Base-by-base conservation (phyloP, 1,140 invertebrate species). In the Drosophila sechellia region DNA sequence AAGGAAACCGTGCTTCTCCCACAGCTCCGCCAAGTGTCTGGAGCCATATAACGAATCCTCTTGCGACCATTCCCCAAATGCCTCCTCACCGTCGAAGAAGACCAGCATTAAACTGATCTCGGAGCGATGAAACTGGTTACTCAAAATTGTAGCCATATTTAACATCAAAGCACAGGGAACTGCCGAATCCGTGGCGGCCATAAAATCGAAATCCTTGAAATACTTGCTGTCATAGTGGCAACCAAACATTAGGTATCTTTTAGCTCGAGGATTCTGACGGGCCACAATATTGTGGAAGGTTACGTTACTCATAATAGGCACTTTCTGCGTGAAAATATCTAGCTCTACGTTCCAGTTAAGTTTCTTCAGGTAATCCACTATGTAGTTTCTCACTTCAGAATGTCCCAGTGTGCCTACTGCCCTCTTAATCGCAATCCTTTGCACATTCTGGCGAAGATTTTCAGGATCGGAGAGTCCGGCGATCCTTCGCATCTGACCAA, bases 41-140 rank as follows among this genome's bases (percentile, higher is more conserved):
- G 98, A 96, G 15, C 98, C 98, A 91, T 99, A 99, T 31, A 99
- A 94, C 0, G 98, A 99, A 93, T 99, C 98, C 98, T 99, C n/a
- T 1, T 25, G 12, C 0, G 61, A 17, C 61, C 34, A 39, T 0
- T 94, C 79, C 15, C 94, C 78, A 92, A 99, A 99, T 3, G 98
- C 98, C 94, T 99, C 98, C 93, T 99, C 98, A 0, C 98, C 98
- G 91, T 99, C 98, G 84, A 99, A 98, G 93, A 99, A 99, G 72
- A 99, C 94, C 48, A 99, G 95, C 94, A 98, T 97, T 5, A 99
- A 93, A 56, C 97, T 97, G 0, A 98, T 91, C 40, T 97, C 94
- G 31, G 92, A 93, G 31, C 54, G 8, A 35, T 96, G 94, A 0
- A 92, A 93, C 46, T 95, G 90, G 12, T 94, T 80, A 27, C 93